phyloP scores from a whole-genome alignment of 2,797 vertebrate genomes.

The Ptychadena robeensis region DNA sequence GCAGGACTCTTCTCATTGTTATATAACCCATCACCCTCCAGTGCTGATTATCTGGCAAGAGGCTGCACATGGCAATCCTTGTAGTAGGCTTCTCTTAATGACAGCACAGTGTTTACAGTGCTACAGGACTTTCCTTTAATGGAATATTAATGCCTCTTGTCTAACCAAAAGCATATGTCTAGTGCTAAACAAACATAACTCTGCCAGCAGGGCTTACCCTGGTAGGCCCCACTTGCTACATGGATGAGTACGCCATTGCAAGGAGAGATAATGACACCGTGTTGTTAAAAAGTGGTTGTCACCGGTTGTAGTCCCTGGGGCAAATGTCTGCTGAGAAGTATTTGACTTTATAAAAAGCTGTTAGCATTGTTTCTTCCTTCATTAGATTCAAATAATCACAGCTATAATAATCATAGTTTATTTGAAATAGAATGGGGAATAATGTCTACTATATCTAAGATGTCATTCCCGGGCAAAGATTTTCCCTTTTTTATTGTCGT shows the following conservation, averaged over 20 bases:
- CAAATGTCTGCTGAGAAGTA: neutral
- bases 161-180: constrained; percentile 52
- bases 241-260: neutral
- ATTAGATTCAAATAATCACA: too few relatives aligned
- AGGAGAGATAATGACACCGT: neutral
- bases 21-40: constrained; percentile 36
- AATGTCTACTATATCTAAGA: too few relatives aligned
- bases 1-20: constrained; percentile 24
- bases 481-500: too few relatives aligned
- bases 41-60: constrained; percentile 30
- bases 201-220: neutral
- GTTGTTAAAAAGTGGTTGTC: neutral
- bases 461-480: too few relatives aligned
- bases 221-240: neutral
- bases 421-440: too few relatives aligned
- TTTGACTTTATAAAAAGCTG: neutral
- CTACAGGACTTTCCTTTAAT: constrained; percentile 18
- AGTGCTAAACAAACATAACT: constrained; percentile 9
- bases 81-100: neutral
- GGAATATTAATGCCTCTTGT: neutral
- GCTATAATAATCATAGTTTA: too few relatives aligned
- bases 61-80: constrained; percentile 18
- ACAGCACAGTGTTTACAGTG: neutral
- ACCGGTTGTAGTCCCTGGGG: neutral
- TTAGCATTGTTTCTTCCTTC: too few relatives aligned